Conservation (phyloP, 2,888 invertebrate species). For the Leptura quadrifasciata region DNA sequence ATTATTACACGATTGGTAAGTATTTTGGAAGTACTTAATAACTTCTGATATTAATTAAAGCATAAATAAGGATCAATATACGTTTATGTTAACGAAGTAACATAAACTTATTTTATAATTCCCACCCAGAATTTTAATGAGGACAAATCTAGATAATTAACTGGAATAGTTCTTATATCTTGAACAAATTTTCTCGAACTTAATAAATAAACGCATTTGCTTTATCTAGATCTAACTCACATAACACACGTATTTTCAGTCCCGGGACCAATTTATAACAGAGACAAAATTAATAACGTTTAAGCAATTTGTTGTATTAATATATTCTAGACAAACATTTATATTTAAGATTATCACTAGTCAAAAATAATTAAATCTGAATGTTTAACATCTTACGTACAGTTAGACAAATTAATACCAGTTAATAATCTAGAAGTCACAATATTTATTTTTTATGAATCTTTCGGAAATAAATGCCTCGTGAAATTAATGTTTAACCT, state of each 20-base stretch:
- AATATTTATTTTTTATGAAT: too few relatives aligned
- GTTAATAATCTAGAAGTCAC: neutral
- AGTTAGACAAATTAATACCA: neutral
- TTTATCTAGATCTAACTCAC: constrained; percentile 34
- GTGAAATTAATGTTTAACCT: too few relatives aligned
- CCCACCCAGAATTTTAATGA: constrained; percentile 27
- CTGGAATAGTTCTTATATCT: constrained; percentile 16
- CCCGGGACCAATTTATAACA: constrained; percentile 32
- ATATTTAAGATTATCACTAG: constrained; percentile 23
- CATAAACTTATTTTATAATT: neutral
- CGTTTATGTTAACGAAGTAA: neutral
- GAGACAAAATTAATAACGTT: constrained; percentile 36
- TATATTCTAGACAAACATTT: constrained; percentile 24
- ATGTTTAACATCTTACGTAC: constrained; percentile 13
- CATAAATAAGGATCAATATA: neutral
- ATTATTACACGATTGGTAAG: too few relatives aligned
- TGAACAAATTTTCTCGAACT: constrained; percentile 34
- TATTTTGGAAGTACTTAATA: too few relatives aligned
- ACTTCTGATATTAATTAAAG: neutral
- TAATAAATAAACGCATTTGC: constrained; percentile 41
- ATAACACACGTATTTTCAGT: constrained; percentile 29
- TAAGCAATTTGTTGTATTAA: constrained; percentile 32
- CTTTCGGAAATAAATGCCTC: neutral
- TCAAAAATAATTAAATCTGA: constrained; percentile 34
- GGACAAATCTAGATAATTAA: constrained; percentile 21